Conservation (phyloP, 2,113 vertebrate genomes). For the Brevimyrus niger region DNA sequence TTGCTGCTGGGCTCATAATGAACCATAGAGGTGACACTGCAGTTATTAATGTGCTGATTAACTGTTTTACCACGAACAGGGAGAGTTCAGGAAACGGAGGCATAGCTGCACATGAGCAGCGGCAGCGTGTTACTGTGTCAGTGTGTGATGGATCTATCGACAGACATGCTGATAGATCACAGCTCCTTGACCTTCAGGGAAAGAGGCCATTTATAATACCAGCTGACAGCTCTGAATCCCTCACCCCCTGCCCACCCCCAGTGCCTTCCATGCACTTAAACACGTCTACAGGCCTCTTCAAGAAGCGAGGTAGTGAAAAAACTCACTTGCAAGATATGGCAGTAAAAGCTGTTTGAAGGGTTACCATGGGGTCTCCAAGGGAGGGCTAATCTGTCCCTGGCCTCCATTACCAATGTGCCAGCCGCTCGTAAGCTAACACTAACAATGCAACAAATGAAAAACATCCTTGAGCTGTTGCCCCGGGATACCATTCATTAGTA, state of each 20-base stretch:
- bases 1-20: not conserved
- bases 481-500: slow-evolving; percentile 19
- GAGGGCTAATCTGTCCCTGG: not conserved
- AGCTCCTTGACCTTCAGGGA: slow-evolving; percentile 13
- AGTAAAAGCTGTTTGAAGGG: not conserved
- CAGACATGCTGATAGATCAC: not conserved
- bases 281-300: not conserved
- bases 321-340: not conserved
- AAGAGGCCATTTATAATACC: not conserved
- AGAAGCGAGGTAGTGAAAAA: not conserved
- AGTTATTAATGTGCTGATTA: not conserved
- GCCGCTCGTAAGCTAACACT: not conserved
- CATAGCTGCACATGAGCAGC: not conserved
- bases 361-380: not conserved
- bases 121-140: not conserved
- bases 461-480: slow-evolving; percentile 17
- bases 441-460: not conserved
- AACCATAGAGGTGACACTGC: not conserved
- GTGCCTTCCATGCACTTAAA: not conserved
- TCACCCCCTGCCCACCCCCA: not conserved
- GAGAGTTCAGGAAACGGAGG: not conserved
- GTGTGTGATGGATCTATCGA: not conserved
- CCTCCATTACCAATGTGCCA: not conserved
- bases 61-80: not conserved
- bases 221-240: not conserved